Evolutionary conservation across 2,888 invertebrate genomes (phyloP), one percentile per base, ranked within the genome.

Genomic region (Sminthurinus aureus): DNA sequence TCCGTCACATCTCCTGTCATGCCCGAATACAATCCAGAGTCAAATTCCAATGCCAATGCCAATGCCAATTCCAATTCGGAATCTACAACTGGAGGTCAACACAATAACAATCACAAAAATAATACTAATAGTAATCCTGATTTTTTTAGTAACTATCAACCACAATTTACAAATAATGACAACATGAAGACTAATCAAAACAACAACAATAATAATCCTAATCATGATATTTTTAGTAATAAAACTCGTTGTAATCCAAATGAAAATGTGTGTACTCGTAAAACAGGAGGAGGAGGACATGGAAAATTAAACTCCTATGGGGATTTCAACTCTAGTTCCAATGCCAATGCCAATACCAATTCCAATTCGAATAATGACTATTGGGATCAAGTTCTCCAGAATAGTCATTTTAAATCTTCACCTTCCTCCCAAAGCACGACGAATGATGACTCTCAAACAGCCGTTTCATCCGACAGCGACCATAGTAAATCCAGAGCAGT

Each of bases 351-450:
- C 85, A 87, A 87, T 83, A 2, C 15, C 67, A 67, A 20, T 22
- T 22, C n/a, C 67, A n/a, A 20, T n/a, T 22, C n/a, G n/a, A 67
- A 20, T n/a, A 67, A 24, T 24, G 71, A 71, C 71, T 71, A 88
- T 81, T 88, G 88, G 88, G 88, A 87, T 79, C 84, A 85, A 75
- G 85, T 87, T 24, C 83, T 88, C n/a, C 71, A 84, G n/a, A 86
- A 71, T 22, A 79, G 51, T 69, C 20, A 38, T 38, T 12, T 51
- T 18, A 71, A 82, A 24, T 73, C 73, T 9, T 79, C 79, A 20
- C 13, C 82, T 15, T 83, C 84, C 24, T 84, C 80, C 1, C 51
- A 51, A 2, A 50, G 51, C 12, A 73, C 77, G 22, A 64, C 71
- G 24, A 69, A 84, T 26, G 76, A 81, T 50, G 80, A 81, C 26